phyloP scores from a whole-genome alignment of 2,113 vertebrate species.

The Nicator chloris region DNA sequence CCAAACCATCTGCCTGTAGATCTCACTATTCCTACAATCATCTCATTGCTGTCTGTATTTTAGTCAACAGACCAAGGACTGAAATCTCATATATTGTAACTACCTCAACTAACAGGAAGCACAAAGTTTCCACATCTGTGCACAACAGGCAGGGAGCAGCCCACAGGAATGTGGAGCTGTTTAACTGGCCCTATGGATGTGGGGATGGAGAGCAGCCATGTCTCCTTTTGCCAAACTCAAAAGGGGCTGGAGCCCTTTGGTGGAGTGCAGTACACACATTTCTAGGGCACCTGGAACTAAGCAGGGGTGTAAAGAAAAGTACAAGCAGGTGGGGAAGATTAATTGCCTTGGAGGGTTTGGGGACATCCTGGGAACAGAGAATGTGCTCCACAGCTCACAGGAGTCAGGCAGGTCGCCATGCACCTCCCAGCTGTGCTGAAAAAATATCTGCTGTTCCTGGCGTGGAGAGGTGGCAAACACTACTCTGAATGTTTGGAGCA shows the following conservation, averaged over 20 bases:
- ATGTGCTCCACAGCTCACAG: background rate
- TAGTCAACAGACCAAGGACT: background rate
- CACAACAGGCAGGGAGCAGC: background rate
- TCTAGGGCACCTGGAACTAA: background rate
- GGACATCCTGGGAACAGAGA: background rate
- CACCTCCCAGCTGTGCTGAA: background rate
- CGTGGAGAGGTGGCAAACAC: background rate
- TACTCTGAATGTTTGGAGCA: background rate
- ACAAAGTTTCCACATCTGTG: background rate
- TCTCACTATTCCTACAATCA: background rate
- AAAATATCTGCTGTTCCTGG: background rate
- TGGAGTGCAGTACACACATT: background rate
- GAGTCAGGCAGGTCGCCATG: rapidly evolving
- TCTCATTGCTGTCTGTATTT: background rate
- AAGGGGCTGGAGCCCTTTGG: background rate
- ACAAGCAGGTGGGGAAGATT: background rate
- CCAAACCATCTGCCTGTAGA: background rate
- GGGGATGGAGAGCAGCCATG: background rate
- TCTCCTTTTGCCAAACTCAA: background rate
- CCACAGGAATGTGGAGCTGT: background rate
- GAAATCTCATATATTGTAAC: background rate
- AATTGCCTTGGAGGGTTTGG: background rate
- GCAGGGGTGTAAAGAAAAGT: background rate
- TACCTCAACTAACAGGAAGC: background rate
- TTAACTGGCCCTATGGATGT: background rate